Conservation (phyloP, 2,888 invertebrate genomes). For the Eustalomyia histrio region DNA sequence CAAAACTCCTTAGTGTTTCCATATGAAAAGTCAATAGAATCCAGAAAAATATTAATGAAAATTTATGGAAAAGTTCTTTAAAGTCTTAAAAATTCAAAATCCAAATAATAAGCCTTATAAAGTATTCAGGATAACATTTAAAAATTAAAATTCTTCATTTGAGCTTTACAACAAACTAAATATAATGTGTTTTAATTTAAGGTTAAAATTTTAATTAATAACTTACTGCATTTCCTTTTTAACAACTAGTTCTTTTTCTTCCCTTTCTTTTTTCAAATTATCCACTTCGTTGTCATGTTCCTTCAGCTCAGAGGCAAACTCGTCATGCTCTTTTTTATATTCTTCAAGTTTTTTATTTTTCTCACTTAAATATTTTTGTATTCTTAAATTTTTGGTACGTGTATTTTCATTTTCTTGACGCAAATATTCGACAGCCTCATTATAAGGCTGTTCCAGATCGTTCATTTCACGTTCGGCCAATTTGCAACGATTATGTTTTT, state of each 20-base stretch:
- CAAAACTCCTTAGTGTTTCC: too few relatives aligned
- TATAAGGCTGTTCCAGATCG: conserved; percentile 88
- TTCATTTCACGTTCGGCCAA: conserved; percentile 90
- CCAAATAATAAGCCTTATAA: too few relatives aligned
- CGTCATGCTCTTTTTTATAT: conserved; percentile 83
- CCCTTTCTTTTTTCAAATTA: conserved; percentile 79
- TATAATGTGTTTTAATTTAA: too few relatives aligned
- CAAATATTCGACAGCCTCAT: conserved; percentile 88
- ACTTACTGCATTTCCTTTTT: conserved; percentile 77
- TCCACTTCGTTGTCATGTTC: conserved; percentile 75
- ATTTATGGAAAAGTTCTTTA: too few relatives aligned
- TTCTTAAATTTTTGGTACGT: conserved; percentile 85
- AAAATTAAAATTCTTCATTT: too few relatives aligned
- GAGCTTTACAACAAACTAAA: too few relatives aligned
- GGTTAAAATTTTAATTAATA: neutral
- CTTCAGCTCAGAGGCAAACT: conserved; percentile 82
- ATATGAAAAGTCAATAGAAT: too few relatives aligned
- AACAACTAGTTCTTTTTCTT: conserved; percentile 78
- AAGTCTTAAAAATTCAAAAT: too few relatives aligned
- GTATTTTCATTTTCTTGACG: conserved; percentile 88
- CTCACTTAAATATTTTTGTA: conserved; percentile 84
- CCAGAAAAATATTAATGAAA: too few relatives aligned
- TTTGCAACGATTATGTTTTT: conserved; percentile 91
- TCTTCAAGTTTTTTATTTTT: conserved; percentile 82
- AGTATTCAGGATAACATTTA: too few relatives aligned